Conservation (phyloP, 2,888 invertebrate genomes). For the Drosophila nigricruria region DNA sequence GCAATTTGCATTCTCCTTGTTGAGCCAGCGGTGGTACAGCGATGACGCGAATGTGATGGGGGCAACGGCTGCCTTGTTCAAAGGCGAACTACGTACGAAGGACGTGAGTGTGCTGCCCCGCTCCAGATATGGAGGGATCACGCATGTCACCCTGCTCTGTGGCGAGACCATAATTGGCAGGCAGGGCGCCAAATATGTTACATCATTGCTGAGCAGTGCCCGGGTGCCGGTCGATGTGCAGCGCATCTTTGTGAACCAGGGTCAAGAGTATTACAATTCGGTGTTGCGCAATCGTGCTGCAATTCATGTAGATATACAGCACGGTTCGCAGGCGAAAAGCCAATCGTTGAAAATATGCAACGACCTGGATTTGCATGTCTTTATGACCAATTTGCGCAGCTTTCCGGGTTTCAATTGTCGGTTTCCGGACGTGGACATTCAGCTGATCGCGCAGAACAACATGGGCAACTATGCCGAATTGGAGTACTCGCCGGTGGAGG, state of each 20-base stretch:
- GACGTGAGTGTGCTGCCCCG: slow-evolving; percentile 53
- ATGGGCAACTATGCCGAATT: slow-evolving; percentile 75
- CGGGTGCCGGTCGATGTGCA: slow-evolving; percentile 76
- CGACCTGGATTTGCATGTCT: slow-evolving; percentile 68
- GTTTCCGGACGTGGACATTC: slow-evolving; percentile 65
- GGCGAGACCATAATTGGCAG: slow-evolving; percentile 66
- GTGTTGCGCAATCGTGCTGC: slow-evolving; percentile 74
- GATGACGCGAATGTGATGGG: slow-evolving; percentile 26
- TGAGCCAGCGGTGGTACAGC: background rate
- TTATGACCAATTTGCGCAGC: slow-evolving; percentile 63
- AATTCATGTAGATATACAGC: slow-evolving; percentile 67
- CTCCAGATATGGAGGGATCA: slow-evolving; percentile 74
- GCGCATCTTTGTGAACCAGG: slow-evolving; percentile 46
- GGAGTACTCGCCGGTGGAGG: slow-evolving; percentile 80
- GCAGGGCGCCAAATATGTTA: slow-evolving; percentile 68
- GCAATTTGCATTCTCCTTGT: background rate
- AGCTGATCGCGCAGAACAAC: slow-evolving; percentile 76
- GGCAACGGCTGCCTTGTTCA: slow-evolving; percentile 23
- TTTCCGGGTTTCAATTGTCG: slow-evolving; percentile 72
- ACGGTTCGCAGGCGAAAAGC: slow-evolving; percentile 58
- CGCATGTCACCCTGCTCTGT: slow-evolving; percentile 66
- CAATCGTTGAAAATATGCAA: slow-evolving; percentile 63
- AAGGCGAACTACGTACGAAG: slow-evolving; percentile 45
- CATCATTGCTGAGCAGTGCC: slow-evolving; percentile 59
- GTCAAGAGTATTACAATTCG: slow-evolving; percentile 67